Conservation (phyloP, 2,113 vertebrate species). For the Anser brachyrhynchus region DNA sequence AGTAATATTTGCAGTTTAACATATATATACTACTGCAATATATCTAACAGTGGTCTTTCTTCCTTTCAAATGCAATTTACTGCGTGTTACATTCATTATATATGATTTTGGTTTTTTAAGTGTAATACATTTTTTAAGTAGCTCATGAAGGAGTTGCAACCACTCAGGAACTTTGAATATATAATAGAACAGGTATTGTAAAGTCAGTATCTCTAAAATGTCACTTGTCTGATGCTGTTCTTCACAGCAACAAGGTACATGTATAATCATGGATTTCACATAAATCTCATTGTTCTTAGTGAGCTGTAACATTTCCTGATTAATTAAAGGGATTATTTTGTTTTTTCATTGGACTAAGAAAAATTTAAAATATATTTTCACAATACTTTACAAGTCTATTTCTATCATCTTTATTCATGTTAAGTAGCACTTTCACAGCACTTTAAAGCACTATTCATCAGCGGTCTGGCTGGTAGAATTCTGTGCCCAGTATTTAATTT, state of each 20-base stretch:
- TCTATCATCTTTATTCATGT: not conserved
- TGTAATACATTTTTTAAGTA: constrained; percentile 9
- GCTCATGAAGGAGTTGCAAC: not conserved
- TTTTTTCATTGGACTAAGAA: constrained; percentile 25
- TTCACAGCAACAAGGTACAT: not conserved
- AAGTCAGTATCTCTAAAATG: constrained; percentile 27
- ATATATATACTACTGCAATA: not conserved
- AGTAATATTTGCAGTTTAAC: not conserved
- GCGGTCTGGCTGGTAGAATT: not conserved
- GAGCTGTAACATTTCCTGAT: constrained; percentile 15
- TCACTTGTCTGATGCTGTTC: constrained; percentile 3
- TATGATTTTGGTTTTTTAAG: not conserved
- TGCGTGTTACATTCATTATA: not conserved
- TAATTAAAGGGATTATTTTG: constrained; percentile 6
- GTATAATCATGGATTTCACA: not conserved
- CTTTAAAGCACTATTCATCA: not conserved
- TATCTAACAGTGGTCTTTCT: not conserved
- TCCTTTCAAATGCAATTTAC: not conserved
- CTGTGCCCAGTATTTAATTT: not conserved
- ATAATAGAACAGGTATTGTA: not conserved
- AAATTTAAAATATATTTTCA: constrained; percentile 29
- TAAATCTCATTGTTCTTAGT: constrained; percentile 7
- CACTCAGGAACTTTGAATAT: not conserved
- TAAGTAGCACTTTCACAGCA: not conserved
- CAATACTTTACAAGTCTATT: constrained; percentile 27